Percentiles rank a stretch among this genome's conserved stretches.
These are phyloP conservation scores for Pardosa pseudoannulata DNA, from an alignment of 2,888 invertebrate species.

Conservation along the genomic window DNA sequence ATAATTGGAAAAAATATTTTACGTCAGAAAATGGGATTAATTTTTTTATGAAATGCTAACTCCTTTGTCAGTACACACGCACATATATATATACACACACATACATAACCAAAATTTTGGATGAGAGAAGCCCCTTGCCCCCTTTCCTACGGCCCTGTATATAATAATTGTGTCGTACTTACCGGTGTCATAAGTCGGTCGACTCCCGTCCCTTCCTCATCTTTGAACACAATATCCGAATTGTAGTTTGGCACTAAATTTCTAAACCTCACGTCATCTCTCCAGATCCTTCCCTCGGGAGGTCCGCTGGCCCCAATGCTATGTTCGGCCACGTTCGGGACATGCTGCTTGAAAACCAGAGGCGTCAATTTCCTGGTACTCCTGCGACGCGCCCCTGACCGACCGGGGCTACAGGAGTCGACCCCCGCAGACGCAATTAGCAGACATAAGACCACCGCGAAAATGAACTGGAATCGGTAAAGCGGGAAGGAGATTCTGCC, in stretches of 20 bases:
- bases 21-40: too few relatives aligned
- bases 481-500: background rate
- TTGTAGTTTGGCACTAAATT: conserved; percentile 97
- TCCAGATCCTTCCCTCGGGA: conserved; percentile 89
- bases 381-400: conserved; percentile 86
- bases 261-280: conserved; percentile 90
- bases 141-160: too few relatives aligned
- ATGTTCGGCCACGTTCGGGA: conserved; percentile 96
- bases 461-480: background rate
- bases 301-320: conserved; percentile 92
- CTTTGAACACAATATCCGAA: conserved; percentile 95
- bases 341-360: conserved; percentile 96
- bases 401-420: conserved; percentile 88
- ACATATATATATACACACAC: too few relatives aligned
- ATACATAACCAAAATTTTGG: too few relatives aligned
- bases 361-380: conserved; percentile 87
- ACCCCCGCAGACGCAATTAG: conserved; percentile 48
- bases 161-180: too few relatives aligned
- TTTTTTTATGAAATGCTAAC: too few relatives aligned
- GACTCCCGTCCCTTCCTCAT: conserved; percentile 97
- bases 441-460: background rate
- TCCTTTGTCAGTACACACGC: too few relatives aligned
- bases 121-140: too few relatives aligned
- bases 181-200: conserved; percentile 99
- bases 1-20: too few relatives aligned